Evolutionary conservation across 2,888 invertebrate species (phyloP), one percentile per base, ranked within the genome.

Genomic region (Nymphalis polychloros): DNA sequence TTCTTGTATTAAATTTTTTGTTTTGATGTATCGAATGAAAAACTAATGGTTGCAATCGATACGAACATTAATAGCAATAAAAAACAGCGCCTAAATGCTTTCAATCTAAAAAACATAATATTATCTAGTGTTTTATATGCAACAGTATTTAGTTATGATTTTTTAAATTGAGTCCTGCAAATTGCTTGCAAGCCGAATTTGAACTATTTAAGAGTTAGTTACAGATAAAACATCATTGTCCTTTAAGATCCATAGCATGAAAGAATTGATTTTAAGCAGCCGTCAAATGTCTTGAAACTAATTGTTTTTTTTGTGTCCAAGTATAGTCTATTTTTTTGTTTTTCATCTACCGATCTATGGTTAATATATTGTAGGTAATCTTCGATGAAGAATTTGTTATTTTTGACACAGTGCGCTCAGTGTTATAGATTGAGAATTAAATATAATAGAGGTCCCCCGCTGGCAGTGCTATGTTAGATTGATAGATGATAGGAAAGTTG

Each of bases 401-500:
- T 73, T 73, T 69, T 69, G 73, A 71, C 76, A 76, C 73, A 47
- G 75, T 73, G 75, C 72, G 63, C 46, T 59, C 69, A 52, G 71
- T 69, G 66, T 71, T 64, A 59, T 48, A 46, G 63, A 55, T 70
- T 78, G 78, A 81, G 77, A 68, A 72, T 73, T 75, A 78, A 84
- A 84, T 87, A 88, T 86, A 87, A 88, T 86, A 86, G 83, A 72
- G 79, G 81, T 79, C 84, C 80, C 90, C 90, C 81, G 89, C 89
- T 88, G 89, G 75, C 73, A 72, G 76, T 75, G 77, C 81, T 82
- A 87, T 84, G 86, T 87, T 85, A 87, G 90, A 90, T 91, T 88
- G 88, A 90, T 90, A 86, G 87, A 83, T 83, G 90, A 90, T 90
- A 90, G 80, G 81, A 79, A 75, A 79, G 77, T 72, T 71, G 75